Base-by-base conservation (phyloP, 2,113 vertebrate genomes). In the Gallinago paraguaiae region DNA sequence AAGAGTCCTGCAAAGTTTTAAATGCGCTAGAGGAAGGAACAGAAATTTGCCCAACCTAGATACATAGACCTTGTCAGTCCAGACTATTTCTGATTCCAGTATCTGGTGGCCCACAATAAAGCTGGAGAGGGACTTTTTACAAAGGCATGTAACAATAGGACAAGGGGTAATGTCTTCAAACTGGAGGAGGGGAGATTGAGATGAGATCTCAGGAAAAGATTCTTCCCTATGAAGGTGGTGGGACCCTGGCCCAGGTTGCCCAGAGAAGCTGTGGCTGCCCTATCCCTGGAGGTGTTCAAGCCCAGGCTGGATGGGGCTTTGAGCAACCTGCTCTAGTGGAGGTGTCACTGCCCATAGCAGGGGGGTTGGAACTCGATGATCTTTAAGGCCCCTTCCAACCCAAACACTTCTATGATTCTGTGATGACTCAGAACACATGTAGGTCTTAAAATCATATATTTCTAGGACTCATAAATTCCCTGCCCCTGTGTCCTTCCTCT, bases 11-110 rank as follows among this genome's bases (percentile, higher is more conserved):
- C 57, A 63, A 48, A 82, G 1, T 50, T 9, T 48, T 43, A 50
- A 78, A 61, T 24, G 5, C 6, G 18, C 24, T 64, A 23, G 78
- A 63, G 13, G 57, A 90, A 50, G 43, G 31, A 61, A 20, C 5
- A 39, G 61, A 75, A 78, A 68, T 16, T 54, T 88, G 24, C 22
- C 30, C 31, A 68, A 19, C 28, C 37, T 63, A 11, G 57, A 63
- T 6, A 14, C 15, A 17, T 2, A 65, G 64, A 67, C 16, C 15
- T 75, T 60, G 27, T 31, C 0, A 0, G 4, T 43, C 63, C 43
- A 33, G 53, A 25, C 54, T 54, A 5, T 63, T 87, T 84, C 60
- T 74, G 54, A n/a, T 14, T n/a, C 20, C 57, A n/a, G 57, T n/a
- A 59, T 59, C 33, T 59, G 57, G 13, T 20, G 13, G 33, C 19